A percentile compares a stretch with the other conserved stretches of the same genome.
These are phyloP conservation scores for Megastigmus dorsalis DNA, from an alignment of 2,888 invertebrate species.

Conservation along the genomic window DNA sequence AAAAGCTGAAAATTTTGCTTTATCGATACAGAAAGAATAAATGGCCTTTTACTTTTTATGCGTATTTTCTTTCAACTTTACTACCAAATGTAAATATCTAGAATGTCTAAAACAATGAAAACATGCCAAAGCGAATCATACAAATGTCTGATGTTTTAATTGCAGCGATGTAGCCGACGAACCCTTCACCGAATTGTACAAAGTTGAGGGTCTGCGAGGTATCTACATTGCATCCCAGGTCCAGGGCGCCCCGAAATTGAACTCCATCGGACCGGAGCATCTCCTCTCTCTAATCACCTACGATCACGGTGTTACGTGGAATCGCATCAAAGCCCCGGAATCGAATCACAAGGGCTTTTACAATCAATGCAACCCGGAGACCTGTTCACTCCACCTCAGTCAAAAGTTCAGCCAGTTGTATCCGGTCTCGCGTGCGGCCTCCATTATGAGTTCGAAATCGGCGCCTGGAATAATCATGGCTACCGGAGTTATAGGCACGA, in stretches of 20 bases:
- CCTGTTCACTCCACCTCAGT: constrained; percentile 89
- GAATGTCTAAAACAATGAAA: too few relatives aligned
- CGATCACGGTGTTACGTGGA: constrained; percentile 92
- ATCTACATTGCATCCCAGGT: constrained; percentile 93
- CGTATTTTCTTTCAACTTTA: too few relatives aligned
- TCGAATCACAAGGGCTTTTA: constrained; percentile 82
- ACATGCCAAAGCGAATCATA: too few relatives aligned
- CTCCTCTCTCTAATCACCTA: constrained; percentile 88
- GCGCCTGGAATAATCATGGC: constrained; percentile 93
- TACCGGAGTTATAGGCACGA: constrained; percentile 86
- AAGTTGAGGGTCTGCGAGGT: constrained; percentile 89
- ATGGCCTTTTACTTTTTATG: too few relatives aligned
- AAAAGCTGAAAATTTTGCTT: too few relatives aligned
- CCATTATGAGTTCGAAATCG: constrained; percentile 89
- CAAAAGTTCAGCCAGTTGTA: constrained; percentile 90
- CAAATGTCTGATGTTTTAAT: constrained; percentile 17
- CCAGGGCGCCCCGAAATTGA: constrained; percentile 75
- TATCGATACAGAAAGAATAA: too few relatives aligned
- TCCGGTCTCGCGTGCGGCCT: constrained; percentile 86
- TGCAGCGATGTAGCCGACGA: constrained; percentile 85
- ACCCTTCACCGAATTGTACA: constrained; percentile 90
- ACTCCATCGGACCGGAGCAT: constrained; percentile 83
- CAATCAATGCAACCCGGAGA: constrained; percentile 80
- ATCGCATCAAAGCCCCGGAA: constrained; percentile 82
- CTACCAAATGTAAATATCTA: too few relatives aligned